Evolutionary conservation across 2,797 vertebrate species (phyloP).

Genomic region (Takifugu ocellatus): DNA sequence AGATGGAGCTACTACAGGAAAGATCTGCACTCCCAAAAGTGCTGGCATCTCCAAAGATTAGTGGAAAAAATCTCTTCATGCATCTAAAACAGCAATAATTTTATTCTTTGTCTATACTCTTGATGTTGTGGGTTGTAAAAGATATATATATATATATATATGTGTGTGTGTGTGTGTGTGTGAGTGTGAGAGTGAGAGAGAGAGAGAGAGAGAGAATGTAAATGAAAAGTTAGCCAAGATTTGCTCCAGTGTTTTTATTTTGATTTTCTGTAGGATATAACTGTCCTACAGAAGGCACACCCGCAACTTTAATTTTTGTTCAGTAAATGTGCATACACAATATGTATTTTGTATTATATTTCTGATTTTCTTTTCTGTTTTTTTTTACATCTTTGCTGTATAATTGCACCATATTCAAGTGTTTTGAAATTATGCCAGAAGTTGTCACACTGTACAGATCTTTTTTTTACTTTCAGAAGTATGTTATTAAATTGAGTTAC

Average conservation of each 20-base stretch:
- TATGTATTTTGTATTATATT: slow-evolving; percentile 48
- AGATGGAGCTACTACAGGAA: background rate
- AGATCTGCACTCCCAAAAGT: slow-evolving; percentile 26
- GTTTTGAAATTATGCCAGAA: background rate
- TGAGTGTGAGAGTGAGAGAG: no score
- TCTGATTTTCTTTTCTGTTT: slow-evolving; percentile 37
- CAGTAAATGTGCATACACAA: slow-evolving; percentile 43
- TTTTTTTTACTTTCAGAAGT: slow-evolving; percentile 12
- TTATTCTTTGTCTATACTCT: slow-evolving; percentile 54
- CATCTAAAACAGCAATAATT: slow-evolving; percentile 76
- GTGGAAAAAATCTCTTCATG: slow-evolving; percentile 61
- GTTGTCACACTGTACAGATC: slow-evolving; percentile 16
- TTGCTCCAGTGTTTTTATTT: slow-evolving; percentile 42
- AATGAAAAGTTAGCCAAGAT: slow-evolving; percentile 50
- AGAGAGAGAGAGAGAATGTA: background rate
- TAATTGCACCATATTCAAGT: slow-evolving; percentile 7
- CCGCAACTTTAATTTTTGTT: slow-evolving; percentile 34
- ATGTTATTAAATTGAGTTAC: slow-evolving; percentile 23
- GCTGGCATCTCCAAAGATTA: slow-evolving; percentile 65
- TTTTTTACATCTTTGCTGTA: slow-evolving; percentile 28
- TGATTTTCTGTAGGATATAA: slow-evolving; percentile 38
- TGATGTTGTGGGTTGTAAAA: slow-evolving; percentile 62
- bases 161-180: no score
- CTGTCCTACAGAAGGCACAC: slow-evolving; percentile 24
- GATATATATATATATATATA: slow-evolving; percentile 44